Evolutionary conservation across 1,140 invertebrate species (phyloP).

Genomic region (Lepidurus packardi): DNA sequence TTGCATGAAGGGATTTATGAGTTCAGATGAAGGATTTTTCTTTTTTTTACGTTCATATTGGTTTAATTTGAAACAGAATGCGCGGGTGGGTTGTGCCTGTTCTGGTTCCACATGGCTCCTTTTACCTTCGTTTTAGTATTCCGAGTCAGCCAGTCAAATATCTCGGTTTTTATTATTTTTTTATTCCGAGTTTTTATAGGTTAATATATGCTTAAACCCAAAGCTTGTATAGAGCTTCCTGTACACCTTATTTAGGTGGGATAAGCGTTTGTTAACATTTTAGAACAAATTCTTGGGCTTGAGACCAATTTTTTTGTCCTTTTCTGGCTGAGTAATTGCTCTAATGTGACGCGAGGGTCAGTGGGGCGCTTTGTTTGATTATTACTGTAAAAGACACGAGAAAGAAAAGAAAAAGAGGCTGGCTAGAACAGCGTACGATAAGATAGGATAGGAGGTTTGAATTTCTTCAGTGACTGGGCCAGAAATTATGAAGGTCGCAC

Average conservation of each 20-base stretch:
- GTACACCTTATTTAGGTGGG: neutral
- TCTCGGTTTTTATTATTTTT: neutral
- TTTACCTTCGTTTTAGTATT: neutral
- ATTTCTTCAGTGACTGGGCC: constrained; percentile 1
- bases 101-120: neutral
- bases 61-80: constrained; percentile 1
- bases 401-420: too few species aligned
- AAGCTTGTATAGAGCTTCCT: neutral
- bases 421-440: too few species aligned
- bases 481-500: constrained; percentile 15
- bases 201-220: neutral
- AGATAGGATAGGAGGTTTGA: neutral
- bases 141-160: neutral
- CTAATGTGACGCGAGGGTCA: too few species aligned
- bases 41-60: neutral
- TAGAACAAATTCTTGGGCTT: neutral
- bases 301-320: neutral
- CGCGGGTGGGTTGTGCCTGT: constrained; percentile 19
- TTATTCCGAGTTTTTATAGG: neutral
- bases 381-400: too few species aligned
- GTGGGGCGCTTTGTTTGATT: too few species aligned
- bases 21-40: neutral
- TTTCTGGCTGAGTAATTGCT: neutral
- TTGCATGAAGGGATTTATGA: constrained; percentile 14
- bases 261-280: neutral